Evolutionary conservation across 2,888 invertebrate species (phyloP).

Genomic region (Meta bourneti): DNA sequence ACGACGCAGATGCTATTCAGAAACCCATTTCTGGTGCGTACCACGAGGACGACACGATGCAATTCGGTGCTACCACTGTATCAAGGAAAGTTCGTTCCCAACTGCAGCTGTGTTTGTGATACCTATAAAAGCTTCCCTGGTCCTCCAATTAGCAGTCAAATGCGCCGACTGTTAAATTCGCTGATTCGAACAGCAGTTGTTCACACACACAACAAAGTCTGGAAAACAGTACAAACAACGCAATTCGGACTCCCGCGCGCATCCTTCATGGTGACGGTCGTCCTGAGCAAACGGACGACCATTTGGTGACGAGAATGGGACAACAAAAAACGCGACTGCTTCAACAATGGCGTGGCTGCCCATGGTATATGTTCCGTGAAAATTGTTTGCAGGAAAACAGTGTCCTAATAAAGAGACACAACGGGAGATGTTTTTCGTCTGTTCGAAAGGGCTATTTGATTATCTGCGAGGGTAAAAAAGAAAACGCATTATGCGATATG

Average conservation of each 20-base stretch:
- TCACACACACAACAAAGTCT: slow-evolving; percentile 30
- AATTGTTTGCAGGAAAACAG: background rate
- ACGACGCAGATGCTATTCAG: too few species aligned
- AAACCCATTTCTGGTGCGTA: too few species aligned
- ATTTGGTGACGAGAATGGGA: background rate
- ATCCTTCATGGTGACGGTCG: background rate
- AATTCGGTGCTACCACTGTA: too few species aligned
- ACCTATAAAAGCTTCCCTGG: slow-evolving; percentile 7
- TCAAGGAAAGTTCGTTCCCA: background rate
- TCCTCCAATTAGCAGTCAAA: slow-evolving; percentile 64
- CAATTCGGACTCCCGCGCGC: background rate
- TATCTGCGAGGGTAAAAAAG: background rate
- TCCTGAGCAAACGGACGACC: background rate
- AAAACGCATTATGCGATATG: background rate
- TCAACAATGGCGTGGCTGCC: background rate
- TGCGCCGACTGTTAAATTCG: slow-evolving; percentile 48
- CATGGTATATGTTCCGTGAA: background rate
- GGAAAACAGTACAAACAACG: slow-evolving; percentile 30
- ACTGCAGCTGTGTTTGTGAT: slow-evolving; percentile 47
- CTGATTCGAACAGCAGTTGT: slow-evolving; percentile 17
- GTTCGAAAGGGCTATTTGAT: background rate
- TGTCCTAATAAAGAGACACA: background rate
- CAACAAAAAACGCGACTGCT: background rate
- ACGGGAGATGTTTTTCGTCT: background rate
- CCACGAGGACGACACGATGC: too few species aligned